Evolutionary conservation across 2,888 invertebrate genomes (phyloP), one percentile per base, ranked within the genome.

Genomic region (Therioaphis trifolii): DNA sequence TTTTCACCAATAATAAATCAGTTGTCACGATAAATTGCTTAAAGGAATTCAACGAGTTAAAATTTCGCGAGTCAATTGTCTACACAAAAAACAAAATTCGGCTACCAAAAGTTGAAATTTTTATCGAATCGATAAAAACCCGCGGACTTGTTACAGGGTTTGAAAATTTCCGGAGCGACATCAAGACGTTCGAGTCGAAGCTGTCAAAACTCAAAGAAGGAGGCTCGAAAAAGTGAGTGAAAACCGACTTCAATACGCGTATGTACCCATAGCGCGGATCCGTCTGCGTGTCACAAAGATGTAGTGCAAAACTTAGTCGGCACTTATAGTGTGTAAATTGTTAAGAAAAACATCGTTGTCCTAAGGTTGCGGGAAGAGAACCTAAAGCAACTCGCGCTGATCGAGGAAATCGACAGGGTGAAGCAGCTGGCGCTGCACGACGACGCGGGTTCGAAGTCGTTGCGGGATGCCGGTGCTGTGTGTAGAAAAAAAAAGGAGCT

Each of bases 191-290:
- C 52, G 82, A 82, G 9, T 82, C 35, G 0, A 82, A 82, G 12
- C 18, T 82, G 63, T 49, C 35, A 24, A 82, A 74, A 40, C 63
- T 82, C 74, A 82, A 82, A 82, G 82, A 74, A 63, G 82, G 52
- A 52, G 18, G 82, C 15, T 49, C 14, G 40, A 82, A 82, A 82
- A 72, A 82, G 82, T 82, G 35, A 82, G 82, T 72, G 46, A 18
- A 78, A 68, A 11, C 3, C 4, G 55, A 40, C 18, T 68, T 0
- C 40, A 55, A 52, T 78, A 35, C 35, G 15, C 12, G 35, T 78
- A 52, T 68, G 29, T 14, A 40, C n/a, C n/a, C n/a, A n/a, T n/a
- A n/a, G n/a, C n/a, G n/a, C n/a, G n/a, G n/a, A n/a, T n/a, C n/a
- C n/a, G 52, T 63, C 11, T 29, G 5, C 15, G 4, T 66, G 15